Conservation (phyloP, 1,140 invertebrate species). For the Samia ricini region DNA sequence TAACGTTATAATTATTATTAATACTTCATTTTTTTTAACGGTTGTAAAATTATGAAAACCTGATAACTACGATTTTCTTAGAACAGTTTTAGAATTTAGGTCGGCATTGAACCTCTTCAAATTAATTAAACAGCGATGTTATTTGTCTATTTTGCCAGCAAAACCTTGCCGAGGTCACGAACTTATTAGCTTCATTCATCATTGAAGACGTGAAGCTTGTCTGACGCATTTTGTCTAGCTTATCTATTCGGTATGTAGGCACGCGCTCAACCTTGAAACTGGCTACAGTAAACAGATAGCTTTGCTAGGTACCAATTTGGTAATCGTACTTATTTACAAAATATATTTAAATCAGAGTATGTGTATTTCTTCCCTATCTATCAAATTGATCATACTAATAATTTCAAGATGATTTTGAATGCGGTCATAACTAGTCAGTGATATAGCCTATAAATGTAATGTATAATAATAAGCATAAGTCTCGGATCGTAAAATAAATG, state of each 20-base stretch:
- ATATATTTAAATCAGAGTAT: background rate
- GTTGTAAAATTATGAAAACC: no score
- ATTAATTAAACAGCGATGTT: constrained; percentile 11
- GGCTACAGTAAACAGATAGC: constrained; percentile 10
- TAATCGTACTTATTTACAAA: background rate
- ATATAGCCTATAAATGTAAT: no score
- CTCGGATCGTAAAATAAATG: constrained; percentile 61
- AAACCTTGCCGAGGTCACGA: constrained; percentile 15
- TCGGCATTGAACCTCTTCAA: background rate
- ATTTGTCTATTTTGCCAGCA: constrained; percentile 9
- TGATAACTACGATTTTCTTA: background rate
- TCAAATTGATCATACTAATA: no score
- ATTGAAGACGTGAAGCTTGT: constrained; percentile 17
- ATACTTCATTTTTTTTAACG: no score
- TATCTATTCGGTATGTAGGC: constrained; percentile 18
- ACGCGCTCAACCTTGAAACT: constrained; percentile 12
- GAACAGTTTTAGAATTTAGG: background rate
- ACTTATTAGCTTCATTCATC: constrained; percentile 18
- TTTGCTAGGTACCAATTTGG: background rate
- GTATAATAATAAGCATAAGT: no score
- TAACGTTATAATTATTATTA: no score
- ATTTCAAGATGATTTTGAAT: no score
- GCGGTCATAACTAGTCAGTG: no score
- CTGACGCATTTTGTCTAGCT: constrained; percentile 17
- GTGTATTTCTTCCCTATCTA: background rate